These are phyloP conservation scores for Napeogenes inachia DNA, from an alignment of 2,888 invertebrate genomes.

Conservation along the genomic window DNA sequence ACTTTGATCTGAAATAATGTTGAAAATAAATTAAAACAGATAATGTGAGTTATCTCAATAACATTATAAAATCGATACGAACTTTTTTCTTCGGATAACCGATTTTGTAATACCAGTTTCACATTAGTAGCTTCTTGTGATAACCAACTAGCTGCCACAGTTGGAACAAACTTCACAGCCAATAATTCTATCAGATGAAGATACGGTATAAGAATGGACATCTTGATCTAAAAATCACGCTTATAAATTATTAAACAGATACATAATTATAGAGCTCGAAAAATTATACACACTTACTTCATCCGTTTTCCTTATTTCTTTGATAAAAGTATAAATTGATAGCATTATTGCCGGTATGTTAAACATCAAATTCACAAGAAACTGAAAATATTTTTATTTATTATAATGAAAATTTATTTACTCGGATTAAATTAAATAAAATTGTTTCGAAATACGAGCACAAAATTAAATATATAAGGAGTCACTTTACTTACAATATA, in stretches of 20 bases:
- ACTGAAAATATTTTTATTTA: neutral
- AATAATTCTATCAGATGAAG: neutral
- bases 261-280: neutral
- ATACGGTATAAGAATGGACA: neutral
- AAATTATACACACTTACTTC: neutral
- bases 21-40: too few relatives aligned
- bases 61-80: neutral
- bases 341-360: neutral
- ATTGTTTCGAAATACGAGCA: too few relatives aligned
- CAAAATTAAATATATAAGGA: too few relatives aligned
- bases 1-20: conserved; percentile 8
- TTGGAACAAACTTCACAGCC: conserved; percentile 12
- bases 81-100: conserved; percentile 15
- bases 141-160: conserved; percentile 12
- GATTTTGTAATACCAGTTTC: conserved; percentile 16
- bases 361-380: neutral
- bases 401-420: too few relatives aligned
- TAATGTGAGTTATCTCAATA: neutral
- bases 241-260: conserved; percentile 3
- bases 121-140: conserved; percentile 11
- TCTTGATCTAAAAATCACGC: neutral
- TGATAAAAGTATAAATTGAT: neutral
- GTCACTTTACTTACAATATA: neutral
- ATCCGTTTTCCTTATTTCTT: neutral
- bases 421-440: too few relatives aligned